Evolutionary conservation across 30 jellyfish, hydroid and myxozoan species (phyloP).

Genomic region (Aurelia coerulea): DNA sequence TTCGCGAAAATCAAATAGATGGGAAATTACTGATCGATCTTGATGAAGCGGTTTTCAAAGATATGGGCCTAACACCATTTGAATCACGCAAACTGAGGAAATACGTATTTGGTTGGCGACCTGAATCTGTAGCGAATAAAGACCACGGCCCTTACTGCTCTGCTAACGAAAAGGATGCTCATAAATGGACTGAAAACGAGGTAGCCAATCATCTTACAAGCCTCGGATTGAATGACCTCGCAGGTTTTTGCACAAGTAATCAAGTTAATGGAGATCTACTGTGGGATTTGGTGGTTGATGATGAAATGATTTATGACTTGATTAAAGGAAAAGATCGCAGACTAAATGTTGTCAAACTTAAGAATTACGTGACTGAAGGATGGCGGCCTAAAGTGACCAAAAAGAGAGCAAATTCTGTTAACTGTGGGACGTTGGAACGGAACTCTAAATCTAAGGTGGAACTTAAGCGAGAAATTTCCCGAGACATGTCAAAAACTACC

Average conservation of each 20-base stretch:
- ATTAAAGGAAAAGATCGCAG: conserved; percentile 63
- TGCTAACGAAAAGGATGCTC: conserved; percentile 68
- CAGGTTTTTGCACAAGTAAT: conserved; percentile 72
- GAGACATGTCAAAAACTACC: not conserved
- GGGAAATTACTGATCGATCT: conserved; percentile 86
- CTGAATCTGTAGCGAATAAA: conserved; percentile 53
- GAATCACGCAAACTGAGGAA: conserved; percentile 92
- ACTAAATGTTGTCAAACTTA: conserved; percentile 81
- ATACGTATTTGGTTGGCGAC: conserved; percentile 96
- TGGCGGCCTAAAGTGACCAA: conserved; percentile 90
- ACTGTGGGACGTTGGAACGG: conserved; percentile 4
- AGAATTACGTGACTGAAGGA: conserved; percentile 85
- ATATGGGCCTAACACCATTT: conserved; percentile 78
- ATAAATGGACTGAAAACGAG: conserved; percentile 80
- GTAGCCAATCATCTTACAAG: conserved; percentile 69
- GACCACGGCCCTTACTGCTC: conserved; percentile 16
- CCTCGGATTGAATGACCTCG: conserved; percentile 73
- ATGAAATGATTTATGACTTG: conserved; percentile 55
- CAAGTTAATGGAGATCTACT: conserved; percentile 94
- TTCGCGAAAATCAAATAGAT: conserved; percentile 87
- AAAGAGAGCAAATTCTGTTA: conserved; percentile 5
- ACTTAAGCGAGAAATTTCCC: not conserved
- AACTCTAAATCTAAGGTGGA: not conserved
- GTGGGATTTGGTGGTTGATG: conserved; percentile 92
- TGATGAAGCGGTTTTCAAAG: conserved; percentile 94